A percentile compares a stretch with the other conserved stretches of the same genome.
phyloP scores from a whole-genome alignment of 2,797 vertebrate genomes.

The Monodelphis domestica region DNA sequence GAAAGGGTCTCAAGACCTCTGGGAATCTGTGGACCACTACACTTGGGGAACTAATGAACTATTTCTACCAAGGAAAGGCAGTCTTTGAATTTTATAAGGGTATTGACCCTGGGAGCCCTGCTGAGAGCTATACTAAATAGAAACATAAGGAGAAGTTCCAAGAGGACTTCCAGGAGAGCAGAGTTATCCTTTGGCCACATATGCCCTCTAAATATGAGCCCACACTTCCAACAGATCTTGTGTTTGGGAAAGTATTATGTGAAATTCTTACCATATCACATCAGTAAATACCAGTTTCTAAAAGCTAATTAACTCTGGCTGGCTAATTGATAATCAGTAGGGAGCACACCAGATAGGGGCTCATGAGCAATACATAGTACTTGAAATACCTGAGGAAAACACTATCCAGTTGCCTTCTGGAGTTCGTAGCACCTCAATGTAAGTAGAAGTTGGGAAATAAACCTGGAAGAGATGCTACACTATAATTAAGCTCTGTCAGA shows the following conservation, averaged over 20 bases:
- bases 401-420: not conserved
- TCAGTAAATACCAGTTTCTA: not conserved
- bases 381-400: not conserved
- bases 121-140: not conserved
- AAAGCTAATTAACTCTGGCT: not conserved
- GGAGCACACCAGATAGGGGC: not conserved
- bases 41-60: not conserved
- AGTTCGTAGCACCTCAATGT: not conserved
- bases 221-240: not conserved
- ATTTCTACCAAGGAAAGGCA: not conserved
- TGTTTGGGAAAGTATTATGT: not conserved
- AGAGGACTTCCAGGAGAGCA: not conserved
- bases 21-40: not conserved
- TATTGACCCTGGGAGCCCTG: not conserved
- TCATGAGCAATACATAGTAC: not conserved
- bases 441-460: not conserved
- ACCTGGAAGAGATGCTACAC: not conserved
- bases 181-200: not conserved
- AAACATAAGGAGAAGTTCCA: not conserved
- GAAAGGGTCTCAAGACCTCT: not conserved
- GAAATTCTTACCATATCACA: not conserved
- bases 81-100: not conserved
- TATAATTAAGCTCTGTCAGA: not conserved
- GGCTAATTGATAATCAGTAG: not conserved
- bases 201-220: not conserved